Base-by-base conservation (phyloP, 2,888 invertebrate genomes). In the Xylota segnis region DNA sequence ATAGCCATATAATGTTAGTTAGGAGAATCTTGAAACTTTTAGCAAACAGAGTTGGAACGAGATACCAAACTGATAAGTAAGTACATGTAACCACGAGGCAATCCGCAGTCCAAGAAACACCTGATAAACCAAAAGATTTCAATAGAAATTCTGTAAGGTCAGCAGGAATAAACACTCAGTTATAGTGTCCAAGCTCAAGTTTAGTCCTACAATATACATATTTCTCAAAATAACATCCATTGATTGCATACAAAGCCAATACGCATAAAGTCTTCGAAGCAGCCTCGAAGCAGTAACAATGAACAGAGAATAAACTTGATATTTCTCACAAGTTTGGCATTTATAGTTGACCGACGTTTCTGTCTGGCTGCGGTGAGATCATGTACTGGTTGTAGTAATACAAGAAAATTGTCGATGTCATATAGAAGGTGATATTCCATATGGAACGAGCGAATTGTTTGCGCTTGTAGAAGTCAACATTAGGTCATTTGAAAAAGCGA, bases 351-450 rank as follows among this genome's bases (percentile, higher is more conserved):
- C 92, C 92, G 77, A 91, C 91, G 82, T 90, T 92, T 83, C 90
- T 91, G 68, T 90, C 89, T 68, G 92, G 71, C 61, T 92, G 91
- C 7, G 92, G 92, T 88, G 91, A 88, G 76, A 92, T 91, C 88
- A 92, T 91, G 70, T 91, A 90, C 83, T 92, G 91, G 83, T 92
- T 92, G 88, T 92, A 92, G 43, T 91, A 90, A 87, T 91, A 90
- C 40, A 92, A 87, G 78, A 92, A 92, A 16, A 91, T 87, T 32
- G 91, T 89, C 52, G 91, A 90, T 9, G 92, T 92, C 23, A 90
- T 89, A 89, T 90, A 91, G 77, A 92, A 92, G 16, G 92, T 90
- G 50, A 92, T 90, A 79, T 91, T 92, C 92, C 92, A 92, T 47
- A 92, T 89, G 14, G 91, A 89, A 1, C 92, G 90, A 0, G 90